These are phyloP conservation scores for Schrankia costaestrigalis DNA, from an alignment of 2,888 invertebrate species.

Conservation along the genomic window DNA sequence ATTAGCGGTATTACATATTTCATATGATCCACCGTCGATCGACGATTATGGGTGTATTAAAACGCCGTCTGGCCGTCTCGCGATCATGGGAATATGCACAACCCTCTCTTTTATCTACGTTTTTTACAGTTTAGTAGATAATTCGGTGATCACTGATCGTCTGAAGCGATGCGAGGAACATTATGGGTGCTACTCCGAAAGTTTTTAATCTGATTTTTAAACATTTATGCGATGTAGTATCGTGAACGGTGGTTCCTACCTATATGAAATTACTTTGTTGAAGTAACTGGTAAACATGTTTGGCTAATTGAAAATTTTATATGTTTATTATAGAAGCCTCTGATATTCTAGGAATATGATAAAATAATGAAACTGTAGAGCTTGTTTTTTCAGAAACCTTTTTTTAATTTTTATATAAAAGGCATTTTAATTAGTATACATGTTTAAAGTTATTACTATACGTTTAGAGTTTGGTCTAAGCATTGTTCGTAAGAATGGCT, in stretches of 20 bases:
- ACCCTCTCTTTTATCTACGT: constrained; percentile 63
- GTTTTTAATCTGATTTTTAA: constrained; percentile 51
- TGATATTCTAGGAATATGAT: no score
- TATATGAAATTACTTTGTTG: constrained; percentile 6
- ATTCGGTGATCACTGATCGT: constrained; percentile 64
- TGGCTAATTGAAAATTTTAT: no score
- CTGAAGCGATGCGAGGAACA: constrained; percentile 43
- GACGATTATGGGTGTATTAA: constrained; percentile 76
- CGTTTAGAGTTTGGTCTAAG: no score
- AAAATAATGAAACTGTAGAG: no score
- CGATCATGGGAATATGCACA: constrained; percentile 73
- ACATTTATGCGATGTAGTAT: constrained; percentile 28
- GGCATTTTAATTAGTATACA: no score
- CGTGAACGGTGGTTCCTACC: constrained; percentile 37
- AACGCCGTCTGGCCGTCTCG: constrained; percentile 66
- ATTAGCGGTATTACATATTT: constrained; percentile 78
- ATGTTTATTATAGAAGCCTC: no score
- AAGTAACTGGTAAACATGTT: no score
- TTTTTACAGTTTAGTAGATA: constrained; percentile 75
- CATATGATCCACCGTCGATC: constrained; percentile 70
- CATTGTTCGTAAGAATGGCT: no score
- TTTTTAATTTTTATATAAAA: no score
- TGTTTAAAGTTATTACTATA: no score
- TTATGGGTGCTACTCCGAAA: constrained; percentile 60
- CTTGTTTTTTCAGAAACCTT: no score